A percentile compares a stretch with the other conserved stretches of the same genome.
Evolutionary conservation across 2,797 vertebrate species (phyloP).

Genomic region (Miichthys miiuy): DNA sequence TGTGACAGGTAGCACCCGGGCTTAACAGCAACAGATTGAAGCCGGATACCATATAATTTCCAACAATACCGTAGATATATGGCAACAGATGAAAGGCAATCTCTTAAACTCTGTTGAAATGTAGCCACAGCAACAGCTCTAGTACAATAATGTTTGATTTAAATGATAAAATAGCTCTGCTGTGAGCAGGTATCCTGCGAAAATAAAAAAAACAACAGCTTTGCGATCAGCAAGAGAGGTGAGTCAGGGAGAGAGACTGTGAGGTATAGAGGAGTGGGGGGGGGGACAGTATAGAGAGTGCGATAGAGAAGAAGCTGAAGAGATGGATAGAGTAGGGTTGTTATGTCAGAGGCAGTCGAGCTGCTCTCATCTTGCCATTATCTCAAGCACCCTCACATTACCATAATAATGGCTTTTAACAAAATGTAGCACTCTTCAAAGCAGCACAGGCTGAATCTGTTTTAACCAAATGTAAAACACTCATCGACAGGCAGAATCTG

Average conservation of each 20-base stretch:
- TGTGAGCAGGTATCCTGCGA: conserved; percentile 33
- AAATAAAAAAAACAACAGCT: conserved; percentile 34
- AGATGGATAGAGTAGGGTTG: conserved; percentile 81
- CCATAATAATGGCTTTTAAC: conserved; percentile 88
- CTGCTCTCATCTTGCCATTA: conserved; percentile 87
- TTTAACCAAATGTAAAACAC: conserved; percentile 84
- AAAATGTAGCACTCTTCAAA: conserved; percentile 85
- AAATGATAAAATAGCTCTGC: conserved; percentile 64
- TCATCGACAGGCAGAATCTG: conserved; percentile 73
- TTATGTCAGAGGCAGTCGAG: conserved; percentile 85
- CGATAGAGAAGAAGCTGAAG: conserved; percentile 73
- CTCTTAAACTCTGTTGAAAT: conserved; percentile 62
- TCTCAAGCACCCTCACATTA: conserved; percentile 86
- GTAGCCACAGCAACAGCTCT: conserved; percentile 52
- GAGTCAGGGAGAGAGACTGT: conserved; percentile 65
- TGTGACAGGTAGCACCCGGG: conserved; percentile 59
- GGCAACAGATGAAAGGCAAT: conserved; percentile 34
- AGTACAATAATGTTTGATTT: conserved; percentile 60
- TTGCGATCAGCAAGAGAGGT: conserved; percentile 64
- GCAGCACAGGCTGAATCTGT: conserved; percentile 78
- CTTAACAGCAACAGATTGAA: conserved; percentile 59
- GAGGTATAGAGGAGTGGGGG: conserved; percentile 41
- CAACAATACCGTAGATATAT: conserved; percentile 21
- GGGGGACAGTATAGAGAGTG: conserved; percentile 54
- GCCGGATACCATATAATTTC: conserved; percentile 49